These are phyloP conservation scores for Tridacna crocea DNA, from an alignment of 2,888 invertebrate genomes.

Conservation along the genomic window DNA sequence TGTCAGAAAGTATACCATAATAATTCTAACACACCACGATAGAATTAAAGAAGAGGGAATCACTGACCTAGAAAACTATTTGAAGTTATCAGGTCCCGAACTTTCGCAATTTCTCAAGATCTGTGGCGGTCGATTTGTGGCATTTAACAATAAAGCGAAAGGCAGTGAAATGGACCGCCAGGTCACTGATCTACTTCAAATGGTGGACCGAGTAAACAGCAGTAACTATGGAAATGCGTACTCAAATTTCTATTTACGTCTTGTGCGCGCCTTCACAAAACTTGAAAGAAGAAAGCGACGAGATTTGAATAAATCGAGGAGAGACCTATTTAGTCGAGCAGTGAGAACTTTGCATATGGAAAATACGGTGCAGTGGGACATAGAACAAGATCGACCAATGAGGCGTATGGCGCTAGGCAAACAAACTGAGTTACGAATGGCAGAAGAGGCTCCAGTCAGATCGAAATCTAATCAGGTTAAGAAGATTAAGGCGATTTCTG, in stretches of 20 bases:
- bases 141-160: conserved; percentile 35
- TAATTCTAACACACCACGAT: conserved; percentile 38
- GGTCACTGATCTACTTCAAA: conserved; percentile 9
- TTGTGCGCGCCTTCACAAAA: conserved; percentile 25
- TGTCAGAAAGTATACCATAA: conserved; percentile 26
- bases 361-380: conserved; percentile 20
- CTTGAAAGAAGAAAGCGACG: conserved; percentile 23
- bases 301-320: conserved; percentile 23
- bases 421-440: neutral
- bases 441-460: neutral
- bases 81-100: conserved; percentile 14
- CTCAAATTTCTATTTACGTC: conserved; percentile 29
- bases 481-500: conserved; percentile 8
- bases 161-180: conserved; percentile 22
- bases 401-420: neutral
- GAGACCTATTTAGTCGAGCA: conserved; percentile 21
- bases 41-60: conserved; percentile 21
- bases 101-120: conserved; percentile 16
- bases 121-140: conserved; percentile 30
- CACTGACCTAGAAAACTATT: conserved; percentile 3
- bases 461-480: neutral
- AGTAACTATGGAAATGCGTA: conserved; percentile 24
- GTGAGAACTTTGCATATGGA: conserved; percentile 17
- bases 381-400: conserved; percentile 10
- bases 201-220: conserved; percentile 12